These are phyloP conservation scores for Diarsia rubi DNA, from an alignment of 2,888 invertebrate species.

Conservation along the genomic window DNA sequence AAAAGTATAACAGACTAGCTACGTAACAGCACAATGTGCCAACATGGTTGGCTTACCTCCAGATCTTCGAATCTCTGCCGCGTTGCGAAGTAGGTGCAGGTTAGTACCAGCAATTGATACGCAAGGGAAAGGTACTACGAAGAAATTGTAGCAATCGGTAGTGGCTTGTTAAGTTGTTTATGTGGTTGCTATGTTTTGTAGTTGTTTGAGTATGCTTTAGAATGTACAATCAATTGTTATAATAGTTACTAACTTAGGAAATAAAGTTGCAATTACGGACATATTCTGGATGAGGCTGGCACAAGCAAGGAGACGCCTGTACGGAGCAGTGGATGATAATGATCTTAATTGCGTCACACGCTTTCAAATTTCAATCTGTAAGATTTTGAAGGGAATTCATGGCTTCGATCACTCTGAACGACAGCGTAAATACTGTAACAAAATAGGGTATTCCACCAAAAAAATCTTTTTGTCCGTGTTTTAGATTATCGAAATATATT, in stretches of 20 bases:
- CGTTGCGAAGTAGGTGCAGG: slow-evolving; percentile 37
- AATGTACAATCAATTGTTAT: neutral
- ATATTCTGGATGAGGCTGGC: no score
- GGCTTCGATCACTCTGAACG: no score
- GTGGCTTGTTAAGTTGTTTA: slow-evolving; percentile 10
- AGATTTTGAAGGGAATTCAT: no score
- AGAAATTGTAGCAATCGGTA: slow-evolving; percentile 49
- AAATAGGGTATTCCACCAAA: no score
- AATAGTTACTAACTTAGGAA: neutral
- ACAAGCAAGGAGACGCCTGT: no score
- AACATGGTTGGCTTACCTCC: slow-evolving; percentile 51
- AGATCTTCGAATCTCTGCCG: slow-evolving; percentile 50
- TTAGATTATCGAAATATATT: no score
- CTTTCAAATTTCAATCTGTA: no score
- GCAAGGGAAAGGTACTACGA: slow-evolving; percentile 45
- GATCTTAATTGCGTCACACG: no score
- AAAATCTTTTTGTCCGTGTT: no score
- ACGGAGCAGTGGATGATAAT: no score
- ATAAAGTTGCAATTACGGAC: no score
- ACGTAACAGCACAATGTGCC: slow-evolving; percentile 45
- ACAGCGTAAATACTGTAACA: no score
- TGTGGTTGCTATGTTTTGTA: slow-evolving; percentile 1
- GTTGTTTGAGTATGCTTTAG: neutral
- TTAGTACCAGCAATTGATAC: slow-evolving; percentile 38
- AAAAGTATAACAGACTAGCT: slow-evolving; percentile 33